Conservation (phyloP, 2,888 invertebrate genomes). For the Archips crataeganus region DNA sequence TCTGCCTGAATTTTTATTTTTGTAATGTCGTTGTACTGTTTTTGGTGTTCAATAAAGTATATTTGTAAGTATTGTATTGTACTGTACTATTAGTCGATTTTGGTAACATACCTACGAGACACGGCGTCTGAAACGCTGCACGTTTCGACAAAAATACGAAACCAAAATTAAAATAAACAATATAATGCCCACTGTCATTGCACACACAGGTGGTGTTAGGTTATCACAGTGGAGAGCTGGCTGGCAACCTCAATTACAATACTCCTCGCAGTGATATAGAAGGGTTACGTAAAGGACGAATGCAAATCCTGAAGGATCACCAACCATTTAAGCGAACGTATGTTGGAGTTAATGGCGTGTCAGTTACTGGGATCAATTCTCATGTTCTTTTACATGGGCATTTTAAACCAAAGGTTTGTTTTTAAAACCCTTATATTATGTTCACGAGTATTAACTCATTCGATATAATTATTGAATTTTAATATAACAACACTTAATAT, state of each 20-base stretch:
- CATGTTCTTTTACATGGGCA: conserved; percentile 63
- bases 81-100: too few species aligned
- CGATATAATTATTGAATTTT: too few species aligned
- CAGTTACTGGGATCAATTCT: conserved; percentile 62
- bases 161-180: background rate
- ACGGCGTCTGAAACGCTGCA: too few species aligned
- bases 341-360: conserved; percentile 62
- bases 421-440: too few species aligned
- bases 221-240: conserved; percentile 88
- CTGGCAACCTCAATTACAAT: conserved; percentile 89
- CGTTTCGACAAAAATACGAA: too few species aligned
- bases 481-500: too few species aligned
- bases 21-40: too few species aligned
- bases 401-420: conserved; percentile 61
- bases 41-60: too few species aligned
- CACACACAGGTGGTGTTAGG: conserved; percentile 78
- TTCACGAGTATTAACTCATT: too few species aligned
- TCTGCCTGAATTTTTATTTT: too few species aligned
- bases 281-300: conserved; percentile 78
- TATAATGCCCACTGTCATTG: background rate
- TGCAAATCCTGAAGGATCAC: conserved; percentile 86
- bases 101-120: too few species aligned
- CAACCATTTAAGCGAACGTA: conserved; percentile 82
- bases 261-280: conserved; percentile 79
- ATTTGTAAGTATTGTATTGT: too few species aligned